Base-by-base conservation (phyloP, 1,140 invertebrate genomes). In the Ceratosolen fusciceps region DNA sequence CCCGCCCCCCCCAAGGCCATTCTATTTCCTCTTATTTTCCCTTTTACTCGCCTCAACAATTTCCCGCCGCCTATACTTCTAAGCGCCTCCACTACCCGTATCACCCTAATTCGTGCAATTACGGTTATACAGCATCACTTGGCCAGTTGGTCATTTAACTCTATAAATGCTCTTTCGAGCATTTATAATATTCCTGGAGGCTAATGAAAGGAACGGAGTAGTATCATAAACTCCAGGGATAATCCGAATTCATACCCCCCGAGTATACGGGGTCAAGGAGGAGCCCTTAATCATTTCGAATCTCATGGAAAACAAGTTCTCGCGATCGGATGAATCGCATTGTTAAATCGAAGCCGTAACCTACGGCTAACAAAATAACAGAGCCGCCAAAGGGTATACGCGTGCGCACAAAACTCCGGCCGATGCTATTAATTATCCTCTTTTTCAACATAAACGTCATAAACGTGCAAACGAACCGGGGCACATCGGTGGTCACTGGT, bases 401-500 rank as follows among this genome's bases (percentile, higher is more conserved):
- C n/a, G 16, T 37, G 24, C 26, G 9, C 60, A n/a, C n/a, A n/a
- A n/a, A 65, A 2, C 26, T 26, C 9, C 1, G 37, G 24, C 19
- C 2, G 16, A 7, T 24, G 26, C 29, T 70, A 54, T 78, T 62
- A 72, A 78, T 78, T 72, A 72, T 62, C 21, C 39, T 29, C 37
- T 49, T 58, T 74, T 67, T 54, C 47, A 14, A 26, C 58, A 52
- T 29, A 65, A 77, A 49, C 31, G 12, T 58, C n/a, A 37, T 37
- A 73, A 26, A 70, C 39, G 58, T 19, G 73, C 19, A 52, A 62
- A 14, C 16, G 24, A 62, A 78, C 39, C 49, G 24, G n/a, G 67
- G 8, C 54, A 8, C 70, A 79, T 73, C 56, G 77, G 77, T 73
- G 68, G 72, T 72, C n/a, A n/a, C n/a, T n/a, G n/a, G n/a, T n/a